A percentile compares a stretch with the other conserved stretches of the same genome.
Conservation (phyloP, 2,888 invertebrate genomes). For the Macaria liturata region DNA sequence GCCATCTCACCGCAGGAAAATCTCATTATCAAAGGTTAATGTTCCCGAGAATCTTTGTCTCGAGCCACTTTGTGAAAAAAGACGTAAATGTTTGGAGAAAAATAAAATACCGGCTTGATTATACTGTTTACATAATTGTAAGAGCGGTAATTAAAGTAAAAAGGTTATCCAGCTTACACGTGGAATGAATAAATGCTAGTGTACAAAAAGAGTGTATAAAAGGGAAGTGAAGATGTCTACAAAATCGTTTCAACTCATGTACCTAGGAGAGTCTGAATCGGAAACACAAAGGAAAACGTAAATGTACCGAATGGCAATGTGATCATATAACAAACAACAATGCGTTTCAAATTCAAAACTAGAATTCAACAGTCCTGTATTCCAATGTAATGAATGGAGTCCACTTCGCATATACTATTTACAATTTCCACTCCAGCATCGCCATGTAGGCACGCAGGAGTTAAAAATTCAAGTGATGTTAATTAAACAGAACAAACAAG, state of each 20-base stretch:
- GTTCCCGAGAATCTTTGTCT: constrained; percentile 7
- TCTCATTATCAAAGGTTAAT: constrained; percentile 17
- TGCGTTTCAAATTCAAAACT: constrained; percentile 1
- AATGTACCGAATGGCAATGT: no score
- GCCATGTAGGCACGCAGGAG: constrained; percentile 2
- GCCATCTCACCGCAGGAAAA: constrained; percentile 13
- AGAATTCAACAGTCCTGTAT: background rate
- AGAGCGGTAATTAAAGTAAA: no score
- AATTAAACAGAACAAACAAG: constrained; percentile 28
- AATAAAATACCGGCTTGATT: background rate
- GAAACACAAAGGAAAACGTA: no score
- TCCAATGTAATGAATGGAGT: constrained; percentile 4
- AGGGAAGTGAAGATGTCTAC: no score
- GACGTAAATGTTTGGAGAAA: constrained; percentile 1
- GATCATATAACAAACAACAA: background rate
- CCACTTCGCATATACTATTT: constrained; percentile 9
- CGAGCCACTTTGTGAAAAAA: background rate
- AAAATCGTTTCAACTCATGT: no score
- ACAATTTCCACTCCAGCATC: constrained; percentile 3
- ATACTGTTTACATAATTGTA: background rate
- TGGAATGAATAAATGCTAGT: no score
- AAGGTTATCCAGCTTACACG: no score
- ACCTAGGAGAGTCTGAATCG: no score
- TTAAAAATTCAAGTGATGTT: constrained; percentile 33
- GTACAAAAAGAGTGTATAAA: no score